Base-by-base conservation (phyloP, 1,140 invertebrate species). In the Eurosta solidaginis region DNA sequence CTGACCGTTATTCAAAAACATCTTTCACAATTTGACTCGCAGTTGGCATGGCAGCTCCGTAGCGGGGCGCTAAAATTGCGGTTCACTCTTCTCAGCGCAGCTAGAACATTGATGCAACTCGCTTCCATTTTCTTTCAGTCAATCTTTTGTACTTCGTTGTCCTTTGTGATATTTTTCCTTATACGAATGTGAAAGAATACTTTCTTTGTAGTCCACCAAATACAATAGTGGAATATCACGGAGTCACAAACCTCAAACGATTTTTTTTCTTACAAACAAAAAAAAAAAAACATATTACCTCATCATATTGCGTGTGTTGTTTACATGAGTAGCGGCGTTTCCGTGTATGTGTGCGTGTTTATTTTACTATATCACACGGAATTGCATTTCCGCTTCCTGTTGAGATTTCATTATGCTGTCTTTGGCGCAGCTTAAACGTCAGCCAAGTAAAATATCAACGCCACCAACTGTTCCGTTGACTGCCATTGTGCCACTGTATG, bases 221-320 rank as follows among this genome's bases (percentile, higher is more conserved):
- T n/a, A 68, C 59, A 68, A 20, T 42, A 40, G 59, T 68, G n/a
- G 36, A 68, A 68, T 68, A 68, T 20, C 59, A 68, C 40, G 59
- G n/a, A 33, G 54, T 33, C 59, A 68, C 33, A 36, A 68, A 36
- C 25, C 54, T 59, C 12, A 20, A 36, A n/a, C 33, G 54, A 22
- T n/a, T n/a, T n/a, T n/a, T n/a, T n/a, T n/a, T n/a, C n/a, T n/a
- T n/a, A n/a, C n/a, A n/a, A n/a, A n/a, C n/a, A n/a, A n/a, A n/a
- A n/a, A n/a, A n/a, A n/a, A n/a, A n/a, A n/a, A n/a, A n/a, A n/a
- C n/a, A n/a, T n/a, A n/a, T n/a, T n/a, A n/a, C n/a, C n/a, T n/a
- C n/a, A n/a, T n/a, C n/a, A n/a, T n/a, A n/a, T n/a, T n/a, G n/a
- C n/a, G n/a, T n/a, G n/a, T n/a, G n/a, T 29, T 29, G 27, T 33